Conservation (phyloP, 2,797 vertebrate genomes). For the Neosilurus mollespiculum region DNA sequence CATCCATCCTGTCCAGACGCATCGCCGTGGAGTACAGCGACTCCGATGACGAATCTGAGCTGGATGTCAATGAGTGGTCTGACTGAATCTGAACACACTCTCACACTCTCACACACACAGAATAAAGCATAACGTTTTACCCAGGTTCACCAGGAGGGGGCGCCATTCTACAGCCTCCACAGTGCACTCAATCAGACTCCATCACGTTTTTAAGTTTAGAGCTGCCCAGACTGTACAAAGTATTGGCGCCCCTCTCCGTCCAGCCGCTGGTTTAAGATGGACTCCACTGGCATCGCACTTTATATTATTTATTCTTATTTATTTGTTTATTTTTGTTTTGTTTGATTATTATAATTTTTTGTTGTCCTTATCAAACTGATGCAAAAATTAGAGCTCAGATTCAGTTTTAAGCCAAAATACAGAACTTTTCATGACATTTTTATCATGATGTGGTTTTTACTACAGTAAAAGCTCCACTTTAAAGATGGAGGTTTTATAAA, state of each 20-base stretch:
- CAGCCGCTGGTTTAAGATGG: not conserved
- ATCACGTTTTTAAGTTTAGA: not conserved
- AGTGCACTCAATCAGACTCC: not conserved
- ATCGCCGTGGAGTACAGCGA: slow-evolving; percentile 94
- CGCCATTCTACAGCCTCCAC: not conserved
- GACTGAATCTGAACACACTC: slow-evolving; percentile 70
- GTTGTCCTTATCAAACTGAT: not conserved
- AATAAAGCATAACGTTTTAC: not conserved
- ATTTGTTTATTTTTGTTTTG: not conserved
- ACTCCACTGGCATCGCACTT: too few species aligned
- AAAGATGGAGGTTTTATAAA: not conserved
- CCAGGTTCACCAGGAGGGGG: not conserved
- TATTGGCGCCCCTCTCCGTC: not conserved
- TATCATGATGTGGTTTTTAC: not conserved
- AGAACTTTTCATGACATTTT: not conserved
- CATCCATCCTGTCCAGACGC: slow-evolving; percentile 92
- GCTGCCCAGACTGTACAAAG: not conserved
- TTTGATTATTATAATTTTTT: too few species aligned
- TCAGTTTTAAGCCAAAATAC: not conserved
- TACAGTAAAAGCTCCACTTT: not conserved
- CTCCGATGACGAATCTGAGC: slow-evolving; percentile 91
- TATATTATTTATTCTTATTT: not conserved
- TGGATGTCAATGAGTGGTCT: slow-evolving; percentile 92
- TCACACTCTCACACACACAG: not conserved
- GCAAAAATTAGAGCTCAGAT: not conserved